Base-by-base conservation (phyloP, 2,888 invertebrate species). In the Rhimphoctona megacephalus region DNA sequence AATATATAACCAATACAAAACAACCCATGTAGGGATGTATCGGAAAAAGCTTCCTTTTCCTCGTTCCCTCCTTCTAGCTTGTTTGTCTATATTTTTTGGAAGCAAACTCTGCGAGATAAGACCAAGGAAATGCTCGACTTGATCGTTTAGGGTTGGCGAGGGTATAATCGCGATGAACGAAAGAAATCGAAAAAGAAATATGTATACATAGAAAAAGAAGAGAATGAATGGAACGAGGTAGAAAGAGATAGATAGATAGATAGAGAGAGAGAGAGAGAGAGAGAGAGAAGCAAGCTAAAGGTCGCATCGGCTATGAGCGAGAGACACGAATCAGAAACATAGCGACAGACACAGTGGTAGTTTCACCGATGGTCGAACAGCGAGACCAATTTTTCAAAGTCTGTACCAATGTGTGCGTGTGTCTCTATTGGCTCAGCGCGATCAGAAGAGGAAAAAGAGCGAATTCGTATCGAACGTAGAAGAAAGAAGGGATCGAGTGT, bases 401-500 rank as follows among this genome's bases (percentile, higher is more conserved):
- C 46, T 11, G n/a, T 61, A 49, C 14, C 61, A 30, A 33, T 67
- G 66, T 46, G 46, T 49, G 49, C 25, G 36, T n/a, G 30, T 54
- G 33, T 30, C 73, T 79, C 67, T 49, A 69, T 73, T 73, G 85
- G 67, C 22, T 5, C 22, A 80, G 69, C 19, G 70, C 61, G 61
- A 61, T 57, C 79, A 52, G 69, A 74, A 61, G n/a, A 69, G 69
- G 67, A 66, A 61, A 66, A 82, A 73, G 70, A 77, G 61, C 14
- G 30, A 30, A 61, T 30, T 61, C 30, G 61, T 61, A 61, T 61
- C 61, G 30, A 61, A 61, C 83, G 76, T 79, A 82, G 43, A 64
- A 84, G 67, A 73, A 79, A 87, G 86, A 79, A 57, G 83, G 85
- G 82, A 79, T 81, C 73, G 78, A 69, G 84, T 80, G 81, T 70